A percentile compares a stretch with the other conserved stretches of the same genome.
phyloP scores from a whole-genome alignment of 2,113 vertebrate genomes.

The Stigmatopora nigra region DNA sequence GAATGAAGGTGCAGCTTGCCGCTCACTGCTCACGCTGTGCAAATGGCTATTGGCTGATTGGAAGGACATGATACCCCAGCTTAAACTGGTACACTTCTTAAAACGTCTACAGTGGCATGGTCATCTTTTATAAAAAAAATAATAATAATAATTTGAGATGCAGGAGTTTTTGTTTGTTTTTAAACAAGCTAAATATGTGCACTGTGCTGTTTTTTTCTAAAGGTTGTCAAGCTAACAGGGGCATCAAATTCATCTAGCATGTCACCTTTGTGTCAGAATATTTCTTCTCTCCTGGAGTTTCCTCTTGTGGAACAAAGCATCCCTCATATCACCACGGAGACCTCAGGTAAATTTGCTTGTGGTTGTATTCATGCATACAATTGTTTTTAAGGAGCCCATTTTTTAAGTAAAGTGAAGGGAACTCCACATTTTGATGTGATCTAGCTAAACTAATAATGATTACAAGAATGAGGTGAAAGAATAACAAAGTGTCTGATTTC shows the following conservation, averaged over 20 bases:
- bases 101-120: background rate
- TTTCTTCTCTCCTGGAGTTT: constrained; percentile 81
- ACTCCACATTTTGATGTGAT: too few species aligned
- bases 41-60: constrained; percentile 96
- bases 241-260: constrained; percentile 51
- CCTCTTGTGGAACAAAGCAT: constrained; percentile 78
- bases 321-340: constrained; percentile 83
- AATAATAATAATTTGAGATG: background rate
- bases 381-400: background rate
- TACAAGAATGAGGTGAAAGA: background rate
- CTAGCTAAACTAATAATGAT: background rate
- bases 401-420: too few species aligned
- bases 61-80: constrained; percentile 92
- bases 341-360: constrained; percentile 74
- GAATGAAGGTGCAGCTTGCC: constrained; percentile 88
- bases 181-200: background rate
- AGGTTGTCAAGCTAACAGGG: constrained; percentile 68
- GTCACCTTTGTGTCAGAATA: constrained; percentile 80
- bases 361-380: background rate
- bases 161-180: background rate
- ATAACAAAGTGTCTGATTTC: background rate
- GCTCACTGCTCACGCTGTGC: constrained; percentile 89
- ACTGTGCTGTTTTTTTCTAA: constrained; percentile 5
- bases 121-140: background rate
- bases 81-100: constrained; percentile 75